Percentiles rank a stretch among this genome's conserved stretches.
Evolutionary conservation across 2,113 vertebrate genomes (phyloP).

Genomic region (Alaudala cheleensis): DNA sequence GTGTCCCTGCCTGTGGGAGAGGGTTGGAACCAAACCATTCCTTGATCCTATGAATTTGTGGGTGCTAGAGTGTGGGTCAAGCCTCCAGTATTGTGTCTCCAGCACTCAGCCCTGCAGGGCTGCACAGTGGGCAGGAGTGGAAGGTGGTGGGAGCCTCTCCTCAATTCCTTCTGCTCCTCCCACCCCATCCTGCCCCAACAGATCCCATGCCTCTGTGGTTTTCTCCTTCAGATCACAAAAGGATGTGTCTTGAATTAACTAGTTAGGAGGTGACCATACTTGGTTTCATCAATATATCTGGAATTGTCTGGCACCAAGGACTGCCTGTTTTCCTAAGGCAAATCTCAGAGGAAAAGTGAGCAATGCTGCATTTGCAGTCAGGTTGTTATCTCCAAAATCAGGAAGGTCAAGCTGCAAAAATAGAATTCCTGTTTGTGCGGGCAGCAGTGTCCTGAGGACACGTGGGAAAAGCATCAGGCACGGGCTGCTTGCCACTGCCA

Average conservation of each 20-base stretch:
- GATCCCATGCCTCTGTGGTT: not conserved
- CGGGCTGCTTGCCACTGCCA: not conserved
- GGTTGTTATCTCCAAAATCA: not conserved
- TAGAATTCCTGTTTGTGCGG: not conserved
- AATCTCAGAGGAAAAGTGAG: not conserved
- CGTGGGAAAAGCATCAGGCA: not conserved
- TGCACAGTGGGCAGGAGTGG: not conserved
- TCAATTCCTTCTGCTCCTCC: not conserved
- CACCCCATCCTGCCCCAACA: rapidly evolving
- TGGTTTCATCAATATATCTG: not conserved
- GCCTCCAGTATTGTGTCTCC: no score
- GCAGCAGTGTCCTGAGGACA: not conserved
- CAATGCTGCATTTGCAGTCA: not conserved
- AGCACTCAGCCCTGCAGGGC: not conserved
- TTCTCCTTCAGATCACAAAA: not conserved
- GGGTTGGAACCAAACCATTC: not conserved
- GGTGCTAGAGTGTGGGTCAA: not conserved
- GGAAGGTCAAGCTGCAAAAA: constrained; percentile 5
- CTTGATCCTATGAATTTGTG: not conserved
- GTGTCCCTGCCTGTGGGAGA: not conserved
- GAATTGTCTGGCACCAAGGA: not conserved
- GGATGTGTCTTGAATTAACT: not conserved
- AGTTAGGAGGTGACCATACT: not conserved
- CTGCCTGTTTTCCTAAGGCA: not conserved
- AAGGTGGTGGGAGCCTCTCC: not conserved